phyloP scores from a whole-genome alignment of 2,888 invertebrate genomes.

The Tetanocera ferruginea region DNA sequence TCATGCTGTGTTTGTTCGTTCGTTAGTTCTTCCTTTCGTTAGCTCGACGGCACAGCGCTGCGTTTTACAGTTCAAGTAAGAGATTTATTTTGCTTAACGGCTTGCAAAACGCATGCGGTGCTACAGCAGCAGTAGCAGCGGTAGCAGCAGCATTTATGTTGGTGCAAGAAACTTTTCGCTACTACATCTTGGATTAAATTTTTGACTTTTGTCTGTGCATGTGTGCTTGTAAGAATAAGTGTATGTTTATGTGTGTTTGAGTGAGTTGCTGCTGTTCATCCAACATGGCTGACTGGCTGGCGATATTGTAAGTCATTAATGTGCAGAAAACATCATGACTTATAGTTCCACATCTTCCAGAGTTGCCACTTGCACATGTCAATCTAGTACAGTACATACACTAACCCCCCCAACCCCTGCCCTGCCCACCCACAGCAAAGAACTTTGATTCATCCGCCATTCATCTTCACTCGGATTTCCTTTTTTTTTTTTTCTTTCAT shows the following conservation, averaged over 20 bases:
- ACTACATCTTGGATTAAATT: slow-evolving; percentile 62
- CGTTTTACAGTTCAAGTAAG: slow-evolving; percentile 46
- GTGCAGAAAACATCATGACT: slow-evolving; percentile 37
- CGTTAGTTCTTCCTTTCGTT: slow-evolving; percentile 4
- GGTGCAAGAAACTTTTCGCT: slow-evolving; percentile 54
- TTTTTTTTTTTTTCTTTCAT: neutral
- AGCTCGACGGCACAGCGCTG: slow-evolving; percentile 34
- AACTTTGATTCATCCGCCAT: neutral
- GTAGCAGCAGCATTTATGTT: neutral
- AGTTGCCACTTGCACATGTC: slow-evolving; percentile 35
- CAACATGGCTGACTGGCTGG: slow-evolving; percentile 17
- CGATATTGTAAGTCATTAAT: slow-evolving; percentile 31
- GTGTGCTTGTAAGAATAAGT: neutral
- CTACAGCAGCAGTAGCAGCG: slow-evolving; percentile 2
- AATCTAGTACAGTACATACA: slow-evolving; percentile 7
- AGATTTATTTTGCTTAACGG: slow-evolving; percentile 55
- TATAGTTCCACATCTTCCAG: slow-evolving; percentile 27
- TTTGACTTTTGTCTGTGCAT: slow-evolving; percentile 55
- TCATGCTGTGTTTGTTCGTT: slow-evolving; percentile 7
- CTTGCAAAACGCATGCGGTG: slow-evolving; percentile 51
- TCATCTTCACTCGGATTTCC: neutral
- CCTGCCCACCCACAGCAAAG: too few species aligned
- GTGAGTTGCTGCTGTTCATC: slow-evolving; percentile 16
- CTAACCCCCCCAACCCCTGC: neutral
- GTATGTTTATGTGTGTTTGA: neutral